A percentile compares a stretch with the other conserved stretches of the same genome.
These are phyloP conservation scores for Lymantria dispar DNA, from an alignment of 2,888 invertebrate genomes.

Conservation along the genomic window DNA sequence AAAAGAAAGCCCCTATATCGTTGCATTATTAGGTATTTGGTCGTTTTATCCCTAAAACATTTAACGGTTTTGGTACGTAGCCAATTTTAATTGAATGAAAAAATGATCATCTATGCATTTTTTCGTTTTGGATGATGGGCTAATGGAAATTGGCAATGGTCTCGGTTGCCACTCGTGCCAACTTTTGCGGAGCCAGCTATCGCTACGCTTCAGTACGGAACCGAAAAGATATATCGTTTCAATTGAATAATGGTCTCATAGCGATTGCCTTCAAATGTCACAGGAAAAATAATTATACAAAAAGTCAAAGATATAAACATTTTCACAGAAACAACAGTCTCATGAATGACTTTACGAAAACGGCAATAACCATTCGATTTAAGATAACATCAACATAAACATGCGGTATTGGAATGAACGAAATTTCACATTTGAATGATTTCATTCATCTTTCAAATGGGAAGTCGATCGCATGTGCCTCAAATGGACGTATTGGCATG, in stretches of 20 bases:
- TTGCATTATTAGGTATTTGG: background rate
- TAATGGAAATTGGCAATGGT: slow-evolving; percentile 82
- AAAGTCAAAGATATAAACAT: too few species aligned
- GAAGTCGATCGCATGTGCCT: slow-evolving; percentile 74
- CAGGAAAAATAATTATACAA: slow-evolving; percentile 55
- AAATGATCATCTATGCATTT: slow-evolving; percentile 81
- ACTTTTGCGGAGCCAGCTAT: slow-evolving; percentile 79
- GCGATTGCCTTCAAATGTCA: slow-evolving; percentile 64
- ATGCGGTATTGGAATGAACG: slow-evolving; percentile 45
- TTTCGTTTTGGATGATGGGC: slow-evolving; percentile 81
- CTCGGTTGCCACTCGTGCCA: slow-evolving; percentile 73
- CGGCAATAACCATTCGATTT: slow-evolving; percentile 11
- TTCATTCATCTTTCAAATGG: slow-evolving; percentile 75
- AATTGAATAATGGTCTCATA: slow-evolving; percentile 78
- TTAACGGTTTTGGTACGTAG: slow-evolving; percentile 65
- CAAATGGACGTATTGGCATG: slow-evolving; percentile 79
- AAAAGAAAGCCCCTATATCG: too few species aligned
- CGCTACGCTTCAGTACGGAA: slow-evolving; percentile 73
- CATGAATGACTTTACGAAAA: too few species aligned
- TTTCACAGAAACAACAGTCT: too few species aligned
- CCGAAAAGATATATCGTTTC: slow-evolving; percentile 75
- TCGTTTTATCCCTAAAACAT: slow-evolving; percentile 35
- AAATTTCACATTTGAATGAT: slow-evolving; percentile 68
- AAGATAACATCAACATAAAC: slow-evolving; percentile 33
- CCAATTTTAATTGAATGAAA: slow-evolving; percentile 82